Evolutionary conservation across 2,113 vertebrate species (phyloP), one percentile per base, ranked within the genome.

Genomic region (Nerophis lumbriciformis): DNA sequence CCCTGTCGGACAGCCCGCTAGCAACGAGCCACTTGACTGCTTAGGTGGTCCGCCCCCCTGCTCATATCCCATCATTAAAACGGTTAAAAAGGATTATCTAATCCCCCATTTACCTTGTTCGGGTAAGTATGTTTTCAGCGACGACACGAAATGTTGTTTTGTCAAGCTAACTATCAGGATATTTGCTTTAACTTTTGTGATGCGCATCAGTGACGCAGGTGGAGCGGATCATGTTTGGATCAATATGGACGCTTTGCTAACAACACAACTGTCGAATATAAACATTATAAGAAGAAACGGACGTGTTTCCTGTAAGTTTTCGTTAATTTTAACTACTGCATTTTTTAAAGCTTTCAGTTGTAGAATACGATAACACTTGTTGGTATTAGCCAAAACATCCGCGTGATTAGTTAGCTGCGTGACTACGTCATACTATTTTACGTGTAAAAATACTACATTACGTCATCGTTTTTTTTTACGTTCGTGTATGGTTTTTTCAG

Each of bases 1-100:
- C 62, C 59, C 73, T 10, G 6, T 54, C 14, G 70, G 69, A 75
- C 66, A 61, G 51, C 53, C 59, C 66, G 75, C 54, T 15, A 65
- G 83, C 79, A 78, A 78, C 79, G 79, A 77, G 77, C 79, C 66
- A 73, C 61, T 21, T 53, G 59, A 11, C 65, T 36, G 39, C 78
- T 50, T 68, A 68, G 51, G 61, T 15, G 61, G 12, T 45, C 42
- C 42, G 42, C 42, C 42, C 42, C 42, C 12, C 11, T 13, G n/a
- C 45, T 19, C 15, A 12, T 37, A 44, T 55, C 28, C n/a, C 6
- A 59, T 35, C 37, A 62, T 7, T 19, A 44, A 7, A 61, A 5
- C 52, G 5, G 5, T 36, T 10, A 13, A 19, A 68, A 52, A 5
- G 42, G 44, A 36, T 5, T 0, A 2, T 63, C 65, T 38, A 28